Conservation (phyloP, 2,113 vertebrate genomes). For the Colaptes auratus region DNA sequence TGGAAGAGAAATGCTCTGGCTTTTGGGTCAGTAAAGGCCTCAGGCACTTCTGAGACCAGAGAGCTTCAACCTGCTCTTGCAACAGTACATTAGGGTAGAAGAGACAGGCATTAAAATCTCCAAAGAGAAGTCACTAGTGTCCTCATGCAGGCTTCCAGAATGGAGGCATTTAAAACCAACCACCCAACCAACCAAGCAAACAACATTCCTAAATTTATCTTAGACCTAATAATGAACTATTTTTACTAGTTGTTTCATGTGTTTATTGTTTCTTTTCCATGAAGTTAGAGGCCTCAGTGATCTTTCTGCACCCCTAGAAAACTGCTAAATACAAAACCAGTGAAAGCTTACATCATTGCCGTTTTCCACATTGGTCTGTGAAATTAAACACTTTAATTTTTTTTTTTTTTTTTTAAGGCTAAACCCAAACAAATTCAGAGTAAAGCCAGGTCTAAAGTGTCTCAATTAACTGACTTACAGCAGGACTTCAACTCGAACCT, state of each 20-base stretch:
- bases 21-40: slow-evolving; percentile 38
- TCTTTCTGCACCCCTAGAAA: slow-evolving; percentile 9
- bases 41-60: not conserved
- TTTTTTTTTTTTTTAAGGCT: too few species aligned
- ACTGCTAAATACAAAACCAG: slow-evolving; percentile 30
- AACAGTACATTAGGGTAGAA: not conserved
- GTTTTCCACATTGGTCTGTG: not conserved
- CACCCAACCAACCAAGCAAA: too few species aligned
- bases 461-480: not conserved
- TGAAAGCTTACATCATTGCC: too few species aligned
- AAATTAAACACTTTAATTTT: not conserved
- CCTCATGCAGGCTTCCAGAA: not conserved
- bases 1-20: accelerated
- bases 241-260: accelerated
- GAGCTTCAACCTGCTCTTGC: slow-evolving; percentile 9
- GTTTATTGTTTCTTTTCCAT: not conserved
- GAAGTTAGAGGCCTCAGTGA: not conserved
- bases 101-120: not conserved
- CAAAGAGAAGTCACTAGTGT: not conserved
- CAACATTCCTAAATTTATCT: not conserved
- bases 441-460: not conserved
- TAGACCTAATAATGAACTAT: not conserved
- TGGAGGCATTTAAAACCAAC: not conserved
- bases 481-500: not conserved
- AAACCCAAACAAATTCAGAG: not conserved